A percentile compares a stretch with the other conserved stretches of the same genome.
phyloP scores from a whole-genome alignment of 2,888 invertebrate genomes.

The Amblyteles armatorius region DNA sequence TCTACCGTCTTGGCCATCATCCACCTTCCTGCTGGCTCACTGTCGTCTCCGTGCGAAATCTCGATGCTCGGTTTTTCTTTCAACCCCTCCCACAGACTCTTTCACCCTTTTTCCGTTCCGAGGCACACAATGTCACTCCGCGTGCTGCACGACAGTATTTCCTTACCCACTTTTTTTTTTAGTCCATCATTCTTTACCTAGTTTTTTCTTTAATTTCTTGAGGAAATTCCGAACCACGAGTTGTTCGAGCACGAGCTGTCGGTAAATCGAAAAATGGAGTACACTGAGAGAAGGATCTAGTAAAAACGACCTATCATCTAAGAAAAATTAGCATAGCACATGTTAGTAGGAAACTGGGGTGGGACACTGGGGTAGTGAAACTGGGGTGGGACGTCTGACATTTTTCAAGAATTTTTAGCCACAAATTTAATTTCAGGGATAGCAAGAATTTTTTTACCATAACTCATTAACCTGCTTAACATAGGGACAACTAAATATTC shows the following conservation, averaged over 20 bases:
- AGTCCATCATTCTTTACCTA: background rate
- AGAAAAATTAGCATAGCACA: too few relatives aligned
- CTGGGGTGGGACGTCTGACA: too few relatives aligned
- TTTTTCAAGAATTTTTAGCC: too few relatives aligned
- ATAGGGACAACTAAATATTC: too few relatives aligned
- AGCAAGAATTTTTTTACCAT: too few relatives aligned
- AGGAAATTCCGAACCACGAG: background rate
- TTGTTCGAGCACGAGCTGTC: background rate
- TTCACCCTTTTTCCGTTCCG: background rate
- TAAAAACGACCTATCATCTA: too few relatives aligned
- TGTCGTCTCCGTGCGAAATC: constrained; percentile 34
- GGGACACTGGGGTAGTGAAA: too few relatives aligned
- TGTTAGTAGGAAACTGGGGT: too few relatives aligned
- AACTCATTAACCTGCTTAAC: too few relatives aligned
- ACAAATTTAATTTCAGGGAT: too few relatives aligned
- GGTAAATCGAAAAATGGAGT: background rate
- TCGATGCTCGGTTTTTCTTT: background rate
- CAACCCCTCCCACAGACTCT: constrained; percentile 5
- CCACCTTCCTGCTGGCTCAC: constrained; percentile 44
- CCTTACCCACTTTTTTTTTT: constrained; percentile 2
- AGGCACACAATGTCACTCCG: constrained; percentile 16
- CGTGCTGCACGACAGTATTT: constrained; percentile 29
- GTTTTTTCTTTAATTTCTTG: background rate
- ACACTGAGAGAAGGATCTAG: background rate
- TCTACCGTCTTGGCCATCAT: constrained; percentile 49